Evolutionary conservation across 2,888 invertebrate genomes (phyloP).

Genomic region (Eupithecia vulgata): DNA sequence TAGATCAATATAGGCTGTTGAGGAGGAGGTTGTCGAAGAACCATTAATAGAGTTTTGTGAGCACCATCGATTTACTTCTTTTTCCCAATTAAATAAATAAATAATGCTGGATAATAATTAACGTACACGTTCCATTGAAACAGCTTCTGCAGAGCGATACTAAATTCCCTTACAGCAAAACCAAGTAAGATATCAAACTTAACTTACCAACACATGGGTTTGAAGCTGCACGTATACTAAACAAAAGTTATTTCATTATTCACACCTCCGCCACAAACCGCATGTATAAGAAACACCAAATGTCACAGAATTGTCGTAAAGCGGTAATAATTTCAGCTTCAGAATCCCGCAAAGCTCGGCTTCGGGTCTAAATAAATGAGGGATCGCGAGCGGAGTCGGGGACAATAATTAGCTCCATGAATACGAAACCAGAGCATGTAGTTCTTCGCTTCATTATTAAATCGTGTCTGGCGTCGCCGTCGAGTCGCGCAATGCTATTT

Average conservation of each 20-base stretch:
- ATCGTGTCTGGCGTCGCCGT: conserved; percentile 19
- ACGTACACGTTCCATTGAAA: too few relatives aligned
- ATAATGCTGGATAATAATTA: too few relatives aligned
- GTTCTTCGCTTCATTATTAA: conserved; percentile 35
- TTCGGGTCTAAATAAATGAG: conserved; percentile 29
- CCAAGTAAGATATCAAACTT: not conserved
- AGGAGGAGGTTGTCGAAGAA: not conserved
- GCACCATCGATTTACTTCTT: not conserved
- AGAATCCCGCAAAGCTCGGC: conserved; percentile 7
- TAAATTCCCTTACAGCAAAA: not conserved
- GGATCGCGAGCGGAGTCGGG: conserved; percentile 40
- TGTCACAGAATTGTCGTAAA: conserved; percentile 9
- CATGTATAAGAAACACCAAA: conserved; percentile 1
- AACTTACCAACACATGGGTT: not conserved
- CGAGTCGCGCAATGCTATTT: conserved; percentile 20
- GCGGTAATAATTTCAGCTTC: conserved; percentile 4
- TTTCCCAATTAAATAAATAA: not conserved
- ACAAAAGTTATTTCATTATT: not conserved
- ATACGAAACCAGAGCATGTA: conserved; percentile 45
- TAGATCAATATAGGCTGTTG: too few relatives aligned
- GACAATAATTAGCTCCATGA: conserved; percentile 53
- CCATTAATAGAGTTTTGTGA: not conserved
- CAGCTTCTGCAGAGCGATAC: not conserved
- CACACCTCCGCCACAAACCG: not conserved
- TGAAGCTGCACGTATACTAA: not conserved